Base-by-base conservation (phyloP, 2,113 vertebrate species). In the Mus spicilegus region DNA sequence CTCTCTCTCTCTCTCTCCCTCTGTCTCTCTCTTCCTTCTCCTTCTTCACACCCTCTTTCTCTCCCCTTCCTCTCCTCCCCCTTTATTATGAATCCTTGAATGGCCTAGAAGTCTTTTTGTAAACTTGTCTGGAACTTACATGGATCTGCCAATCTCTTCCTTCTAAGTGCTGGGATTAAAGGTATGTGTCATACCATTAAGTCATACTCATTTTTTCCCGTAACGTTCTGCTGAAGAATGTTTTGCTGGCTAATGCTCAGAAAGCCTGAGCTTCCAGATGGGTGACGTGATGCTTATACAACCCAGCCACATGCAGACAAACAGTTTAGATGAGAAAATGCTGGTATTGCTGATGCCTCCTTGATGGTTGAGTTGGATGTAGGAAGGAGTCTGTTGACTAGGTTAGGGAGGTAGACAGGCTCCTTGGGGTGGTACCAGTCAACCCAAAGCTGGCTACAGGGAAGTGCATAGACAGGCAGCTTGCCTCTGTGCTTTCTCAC, bases 21-120 rank as follows among this genome's bases (percentile, higher is more conserved):
- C 16, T 1, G 3, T 5, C 36, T 17, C 16, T 42, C 7, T 20
- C 7, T 4, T 33, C 5, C 36, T 72, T 13, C 16, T 42, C 7
- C 61, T 19, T 20, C 58, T 7, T 20, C 6, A 20, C 22, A 1
- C 19, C 19, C 8, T 20, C 54, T 58, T 30, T 56, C 16, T 56
- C 30, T n/a, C 7, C 1, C 10, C 4, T 73, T 11, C 8, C 10
- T 11, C 36, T 46, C 1, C 26, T 8, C 9, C 24, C 63, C 10
- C 26, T 28, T 65, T 65, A 65, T 46, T 33, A 61, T 49, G 42
- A 67, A 86, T 28, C 58, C 39, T 17, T 67, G 17, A 10, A 39
- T 63, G 22, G 13, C 24, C 36, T 84, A 58, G 56, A 65, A 85
- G 13, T 46, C n/a, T 42, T 46, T 65, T 46, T 85, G 82, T 65